phyloP scores from a whole-genome alignment of 2,113 vertebrate genomes.

The Nesogale talazaci region DNA sequence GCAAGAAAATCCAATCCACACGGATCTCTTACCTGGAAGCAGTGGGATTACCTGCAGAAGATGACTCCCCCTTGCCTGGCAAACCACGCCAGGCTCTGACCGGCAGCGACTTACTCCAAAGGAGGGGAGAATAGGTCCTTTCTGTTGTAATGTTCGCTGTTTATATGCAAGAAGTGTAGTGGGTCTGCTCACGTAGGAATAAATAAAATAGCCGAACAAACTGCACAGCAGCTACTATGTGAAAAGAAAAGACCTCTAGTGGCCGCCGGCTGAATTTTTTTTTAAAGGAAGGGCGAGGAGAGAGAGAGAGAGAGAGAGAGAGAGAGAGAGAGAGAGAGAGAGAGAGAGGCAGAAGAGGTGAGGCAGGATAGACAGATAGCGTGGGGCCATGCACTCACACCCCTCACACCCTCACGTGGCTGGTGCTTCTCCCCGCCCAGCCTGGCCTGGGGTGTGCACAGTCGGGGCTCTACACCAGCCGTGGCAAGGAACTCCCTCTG shows the following conservation, averaged over 20 bases:
- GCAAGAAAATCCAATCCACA: conserved; percentile 73
- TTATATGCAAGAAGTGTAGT: conserved; percentile 85
- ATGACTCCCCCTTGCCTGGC: conserved; percentile 73
- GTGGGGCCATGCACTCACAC: neutral
- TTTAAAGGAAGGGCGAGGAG: conserved; percentile 53
- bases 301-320: too few species aligned
- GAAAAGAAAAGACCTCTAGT: conserved; percentile 87
- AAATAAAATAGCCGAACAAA: conserved; percentile 85
- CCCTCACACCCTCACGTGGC: neutral
- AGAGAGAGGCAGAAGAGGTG: too few species aligned
- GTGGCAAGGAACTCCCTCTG: neutral
- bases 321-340: too few species aligned
- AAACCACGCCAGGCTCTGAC: conserved; percentile 76
- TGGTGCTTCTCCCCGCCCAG: neutral
- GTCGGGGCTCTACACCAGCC: neutral
- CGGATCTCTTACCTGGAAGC: conserved; percentile 88
- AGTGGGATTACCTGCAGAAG: conserved; percentile 83
- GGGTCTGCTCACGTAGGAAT: conserved; percentile 87
- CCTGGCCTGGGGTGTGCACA: neutral
- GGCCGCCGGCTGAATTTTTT: conserved; percentile 83
- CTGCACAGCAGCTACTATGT: conserved; percentile 77
- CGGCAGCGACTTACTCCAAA: conserved; percentile 81
- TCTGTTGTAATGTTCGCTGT: conserved; percentile 83
- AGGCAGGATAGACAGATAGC: too few species aligned
- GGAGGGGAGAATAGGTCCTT: conserved; percentile 79